These are phyloP conservation scores for Varanus komodoensis DNA, from an alignment of 2,113 vertebrate species.

Conservation along the genomic window DNA sequence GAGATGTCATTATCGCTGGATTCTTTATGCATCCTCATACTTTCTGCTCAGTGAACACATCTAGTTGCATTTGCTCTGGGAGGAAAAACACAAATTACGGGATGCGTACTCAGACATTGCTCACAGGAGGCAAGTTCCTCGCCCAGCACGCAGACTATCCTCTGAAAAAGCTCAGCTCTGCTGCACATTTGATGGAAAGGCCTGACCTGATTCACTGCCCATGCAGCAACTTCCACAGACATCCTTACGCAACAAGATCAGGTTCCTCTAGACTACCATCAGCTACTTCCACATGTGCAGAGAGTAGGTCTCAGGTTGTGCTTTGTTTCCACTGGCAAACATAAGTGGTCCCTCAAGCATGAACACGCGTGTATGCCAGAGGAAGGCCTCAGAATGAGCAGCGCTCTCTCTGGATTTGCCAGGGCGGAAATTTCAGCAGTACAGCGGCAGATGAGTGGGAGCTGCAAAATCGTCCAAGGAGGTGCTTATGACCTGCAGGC, in stretches of 20 bases:
- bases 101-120: conserved; percentile 45
- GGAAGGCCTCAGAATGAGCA: too few relatives aligned
- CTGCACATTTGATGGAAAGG: background rate
- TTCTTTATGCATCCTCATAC: conserved; percentile 62
- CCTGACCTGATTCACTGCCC: background rate
- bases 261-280: background rate
- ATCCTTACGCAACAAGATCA: background rate
- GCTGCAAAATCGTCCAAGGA: too few relatives aligned
- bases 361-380: background rate
- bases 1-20: conserved; percentile 54
- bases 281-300: background rate
- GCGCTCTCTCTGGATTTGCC: too few relatives aligned
- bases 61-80: conserved; percentile 56
- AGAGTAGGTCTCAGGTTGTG: background rate
- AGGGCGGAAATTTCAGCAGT: too few relatives aligned
- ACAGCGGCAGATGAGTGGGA: too few relatives aligned
- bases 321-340: background rate
- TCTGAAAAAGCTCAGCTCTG: background rate
- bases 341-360: background rate
- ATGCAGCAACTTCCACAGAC: background rate
- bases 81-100: conserved; percentile 9
- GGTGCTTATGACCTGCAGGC: too few relatives aligned
- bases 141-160: background rate
- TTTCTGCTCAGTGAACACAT: conserved; percentile 70
- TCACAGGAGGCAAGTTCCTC: background rate